Conservation (phyloP, 2,797 vertebrate species). For the Chloroceryle inda region DNA sequence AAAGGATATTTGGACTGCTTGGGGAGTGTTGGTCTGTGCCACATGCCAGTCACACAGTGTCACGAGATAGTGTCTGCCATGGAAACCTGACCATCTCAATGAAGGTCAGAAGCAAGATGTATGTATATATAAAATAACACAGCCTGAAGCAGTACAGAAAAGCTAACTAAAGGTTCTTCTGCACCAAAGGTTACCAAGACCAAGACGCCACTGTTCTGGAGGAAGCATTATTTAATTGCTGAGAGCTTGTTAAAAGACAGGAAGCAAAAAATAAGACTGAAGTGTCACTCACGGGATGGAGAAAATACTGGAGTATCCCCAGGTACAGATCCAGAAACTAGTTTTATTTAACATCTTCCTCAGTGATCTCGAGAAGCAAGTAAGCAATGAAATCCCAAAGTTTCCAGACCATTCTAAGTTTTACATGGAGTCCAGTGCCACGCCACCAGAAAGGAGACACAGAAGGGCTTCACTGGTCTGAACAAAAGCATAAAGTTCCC, state of each 20-base stretch:
- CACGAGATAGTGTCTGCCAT: not conserved
- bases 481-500: not conserved
- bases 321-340: not conserved
- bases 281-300: not conserved
- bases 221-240: not conserved
- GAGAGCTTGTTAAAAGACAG: not conserved
- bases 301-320: not conserved
- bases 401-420: not conserved
- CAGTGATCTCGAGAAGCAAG: not conserved
- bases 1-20: not conserved
- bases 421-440: not conserved
- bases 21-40: not conserved
- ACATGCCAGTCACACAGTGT: not conserved
- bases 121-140: not conserved
- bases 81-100: not conserved
- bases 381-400: not conserved
- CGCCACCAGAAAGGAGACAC: not conserved
- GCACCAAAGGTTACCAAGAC: not conserved
- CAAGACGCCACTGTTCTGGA: not conserved
- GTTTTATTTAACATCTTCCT: not conserved
- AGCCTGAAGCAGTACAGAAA: not conserved
- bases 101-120: not conserved
- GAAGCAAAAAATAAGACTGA: not conserved
- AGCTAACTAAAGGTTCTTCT: not conserved
- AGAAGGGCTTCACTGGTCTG: not conserved